Base-by-base conservation (phyloP, 2,113 vertebrate species). In the Illadopsis cleaveri region DNA sequence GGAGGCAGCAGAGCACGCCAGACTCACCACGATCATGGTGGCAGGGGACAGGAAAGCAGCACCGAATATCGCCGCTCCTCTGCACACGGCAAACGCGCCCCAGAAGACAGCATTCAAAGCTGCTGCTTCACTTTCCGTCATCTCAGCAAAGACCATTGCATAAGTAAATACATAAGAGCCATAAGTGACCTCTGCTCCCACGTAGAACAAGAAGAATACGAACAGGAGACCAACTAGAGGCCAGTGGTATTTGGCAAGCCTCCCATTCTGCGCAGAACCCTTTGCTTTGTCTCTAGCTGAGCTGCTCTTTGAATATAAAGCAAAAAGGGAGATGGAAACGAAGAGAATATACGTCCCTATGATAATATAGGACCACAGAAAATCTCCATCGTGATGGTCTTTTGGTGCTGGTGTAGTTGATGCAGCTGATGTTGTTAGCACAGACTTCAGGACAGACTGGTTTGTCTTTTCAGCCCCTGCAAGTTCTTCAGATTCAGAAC, bases 31-130 rank as follows among this genome's bases (percentile, higher is more conserved):
- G 48, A 99, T 99, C 98, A 99, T 98, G 82, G 98, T 98, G 56
- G 98, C 98, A 0, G 99, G 99, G 50, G 95, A 97, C 24, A 99
- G 21, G 89, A 98, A 98, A 0, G 99, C 51, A 0, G 99, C 99
- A 25, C 98, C 99, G 44, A 99, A 98, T 94, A 99, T 98, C 0
- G 99, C 99, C 35, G 98, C 64, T 6, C 98, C 99, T 21, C 99
- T 97, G 87, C 96, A 98, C 30, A 97, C 86, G 0, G 99, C 99
- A 20, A 99, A 99, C 0, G 97, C 31, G 0, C 97, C 99, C 99
- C 99, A 99, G 97, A 99, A 99, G 69, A 99, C 76, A 0, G 99
- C 99, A 96, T 99, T 99, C 60, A 99, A 65, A 20, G 98, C 98
- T 0, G 99, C 99, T 0, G 99, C 99, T 85, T 98, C 94, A 0